phyloP scores from a whole-genome alignment of 2,888 invertebrate species.

The Calameuta pallipes region DNA sequence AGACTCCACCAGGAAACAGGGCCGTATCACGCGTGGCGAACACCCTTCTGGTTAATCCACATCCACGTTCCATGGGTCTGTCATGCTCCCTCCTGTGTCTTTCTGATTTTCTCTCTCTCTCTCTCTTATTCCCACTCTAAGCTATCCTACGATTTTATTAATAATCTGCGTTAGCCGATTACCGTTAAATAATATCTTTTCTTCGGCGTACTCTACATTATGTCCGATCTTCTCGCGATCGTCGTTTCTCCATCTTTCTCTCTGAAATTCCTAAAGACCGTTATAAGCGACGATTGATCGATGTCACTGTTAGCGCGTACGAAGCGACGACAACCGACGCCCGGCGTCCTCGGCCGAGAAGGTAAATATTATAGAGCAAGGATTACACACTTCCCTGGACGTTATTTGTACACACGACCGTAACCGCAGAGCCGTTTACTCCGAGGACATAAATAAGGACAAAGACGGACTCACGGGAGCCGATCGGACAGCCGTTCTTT shows the following conservation, averaged over 20 bases:
- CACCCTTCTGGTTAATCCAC: neutral
- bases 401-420: neutral
- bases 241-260: neutral
- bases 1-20: neutral
- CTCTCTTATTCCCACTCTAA: slow-evolving; percentile 37
- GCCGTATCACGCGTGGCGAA: neutral
- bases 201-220: neutral
- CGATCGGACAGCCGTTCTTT: neutral
- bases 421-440: neutral
- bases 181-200: neutral
- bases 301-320: neutral
- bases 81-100: neutral
- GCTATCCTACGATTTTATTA: slow-evolving; percentile 56
- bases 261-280: neutral
- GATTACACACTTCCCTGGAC: neutral
- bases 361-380: neutral
- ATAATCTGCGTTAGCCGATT: neutral
- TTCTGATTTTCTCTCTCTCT: neutral
- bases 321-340: neutral
- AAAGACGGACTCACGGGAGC: too few species aligned
- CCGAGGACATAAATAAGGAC: neutral
- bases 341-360: slow-evolving; percentile 1
- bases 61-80: neutral
- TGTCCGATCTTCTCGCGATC: neutral
- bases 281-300: neutral